phyloP scores from a whole-genome alignment of 2,797 vertebrate genomes.

The Epinephelus malabaricus region DNA sequence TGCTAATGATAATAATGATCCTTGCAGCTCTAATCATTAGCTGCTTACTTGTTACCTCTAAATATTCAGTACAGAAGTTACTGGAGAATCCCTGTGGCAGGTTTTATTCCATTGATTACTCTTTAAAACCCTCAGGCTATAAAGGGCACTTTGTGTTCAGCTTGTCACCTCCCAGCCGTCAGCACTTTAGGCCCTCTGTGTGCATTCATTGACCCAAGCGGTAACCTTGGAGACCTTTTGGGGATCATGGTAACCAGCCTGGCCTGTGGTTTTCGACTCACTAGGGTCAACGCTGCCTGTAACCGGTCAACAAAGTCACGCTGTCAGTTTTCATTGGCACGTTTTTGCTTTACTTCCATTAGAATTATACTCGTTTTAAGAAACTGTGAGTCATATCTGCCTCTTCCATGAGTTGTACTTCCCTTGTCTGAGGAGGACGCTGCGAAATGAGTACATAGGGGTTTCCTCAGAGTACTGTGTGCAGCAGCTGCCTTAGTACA shows the following conservation, averaged over 20 bases:
- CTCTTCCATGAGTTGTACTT: conserved; percentile 22
- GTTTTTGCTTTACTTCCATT: conserved; percentile 29
- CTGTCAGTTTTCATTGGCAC: conserved; percentile 18
- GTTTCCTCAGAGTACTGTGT: not conserved
- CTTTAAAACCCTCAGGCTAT: conserved; percentile 31
- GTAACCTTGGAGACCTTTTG: conserved; percentile 64
- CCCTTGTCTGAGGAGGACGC: conserved; percentile 23
- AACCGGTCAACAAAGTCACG: conserved; percentile 14
- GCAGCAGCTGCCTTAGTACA: not conserved
- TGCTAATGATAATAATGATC: not conserved
- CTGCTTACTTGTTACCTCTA: not conserved
- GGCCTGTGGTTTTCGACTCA: conserved; percentile 36
- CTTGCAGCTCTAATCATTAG: not conserved
- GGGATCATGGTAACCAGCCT: conserved; percentile 38
- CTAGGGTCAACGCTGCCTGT: conserved; percentile 29
- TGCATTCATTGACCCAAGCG: conserved; percentile 51
- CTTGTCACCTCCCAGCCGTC: conserved; percentile 38
- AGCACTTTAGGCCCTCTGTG: conserved; percentile 15
- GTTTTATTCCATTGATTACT: conserved; percentile 14
- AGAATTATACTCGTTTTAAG: conserved; percentile 32
- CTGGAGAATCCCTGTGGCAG: not conserved
- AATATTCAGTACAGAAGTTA: not conserved
- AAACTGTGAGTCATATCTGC: conserved; percentile 42
- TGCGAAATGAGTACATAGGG: not conserved
- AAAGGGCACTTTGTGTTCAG: conserved; percentile 20